Base-by-base conservation (phyloP, 2,888 invertebrate species). In the Epinotia bilunana region DNA sequence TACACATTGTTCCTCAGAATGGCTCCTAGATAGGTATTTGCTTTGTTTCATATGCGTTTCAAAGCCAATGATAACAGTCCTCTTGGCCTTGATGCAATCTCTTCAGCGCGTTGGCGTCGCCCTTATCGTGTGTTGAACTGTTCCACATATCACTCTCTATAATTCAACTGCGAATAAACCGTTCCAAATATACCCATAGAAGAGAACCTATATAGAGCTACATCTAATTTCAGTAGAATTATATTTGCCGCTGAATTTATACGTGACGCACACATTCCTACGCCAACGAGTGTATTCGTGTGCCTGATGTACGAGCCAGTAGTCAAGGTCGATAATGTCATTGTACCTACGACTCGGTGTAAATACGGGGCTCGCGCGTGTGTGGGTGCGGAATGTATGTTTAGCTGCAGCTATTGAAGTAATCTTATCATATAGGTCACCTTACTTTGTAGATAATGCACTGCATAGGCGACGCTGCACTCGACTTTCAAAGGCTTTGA, bases 381-480 rank as follows among this genome's bases (percentile, higher is more conserved):
- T 61, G 69, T 64, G 62, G 2, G 73, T 69, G 60, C 39, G 46
- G 11, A 58, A 80, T 83, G 83, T 28, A 28, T 84, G 80, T 87
- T 86, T 84, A 82, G 84, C 83, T 80, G 84, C 68, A 84, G 88
- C 86, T 88, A 89, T 91, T 90, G 90, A 89, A 91, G 87, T 93
- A 91, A 93, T 94, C 93, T 93, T 94, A 94, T 93, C 94, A 93
- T 93, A 88, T 93, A 91, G 93, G 93, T 93, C 94, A 93, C 93
- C 92, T 93, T 93, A 92, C 92, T 89, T 88, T 90, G 90, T 90
- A 88, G 91, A 93, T 93, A 91, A 90, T 87, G 86, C 83, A 88
- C 83, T 80, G 78, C 77, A 79, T 80, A 80, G 84, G 84, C 82
- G 77, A 80, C 81, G 69, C 23, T 86, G 83, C 83, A 83, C 79